Conservation (phyloP, 2,888 invertebrate species). For the Catonia carolina region DNA sequence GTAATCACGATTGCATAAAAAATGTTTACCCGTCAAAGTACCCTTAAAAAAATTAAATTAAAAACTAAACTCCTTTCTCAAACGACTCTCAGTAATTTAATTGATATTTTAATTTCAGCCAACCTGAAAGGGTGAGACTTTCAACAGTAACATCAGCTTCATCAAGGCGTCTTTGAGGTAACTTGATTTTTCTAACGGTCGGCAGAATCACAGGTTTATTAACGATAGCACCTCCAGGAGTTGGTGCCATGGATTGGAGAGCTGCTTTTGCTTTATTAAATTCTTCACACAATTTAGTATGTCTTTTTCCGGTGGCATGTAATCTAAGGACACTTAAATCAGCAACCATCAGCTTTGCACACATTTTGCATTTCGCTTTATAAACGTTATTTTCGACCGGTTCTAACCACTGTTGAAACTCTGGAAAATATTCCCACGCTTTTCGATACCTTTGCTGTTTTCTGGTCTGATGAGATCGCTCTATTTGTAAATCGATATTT, state of each 20-base stretch:
- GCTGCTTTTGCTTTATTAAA: slow-evolving; percentile 22
- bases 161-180: neutral
- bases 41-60: too few relatives aligned
- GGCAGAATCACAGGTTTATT: slow-evolving; percentile 4
- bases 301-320: slow-evolving; percentile 31
- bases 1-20: too few relatives aligned
- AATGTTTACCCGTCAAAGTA: too few relatives aligned
- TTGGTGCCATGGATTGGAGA: slow-evolving; percentile 19
- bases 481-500: slow-evolving; percentile 9
- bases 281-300: slow-evolving; percentile 24
- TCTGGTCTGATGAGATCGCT: slow-evolving; percentile 3
- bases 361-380: slow-evolving; percentile 32
- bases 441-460: slow-evolving; percentile 32
- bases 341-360: slow-evolving; percentile 31
- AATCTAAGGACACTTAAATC: slow-evolving; percentile 31
- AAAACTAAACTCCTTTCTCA: neutral
- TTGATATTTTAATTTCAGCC: slow-evolving; percentile 3
- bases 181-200: neutral
- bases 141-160: slow-evolving; percentile 12
- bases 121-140: slow-evolving; percentile 19
- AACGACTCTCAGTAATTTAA: slow-evolving; percentile 13
- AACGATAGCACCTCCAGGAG: neutral
- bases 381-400: slow-evolving; percentile 29
- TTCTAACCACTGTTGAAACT: slow-evolving; percentile 30
- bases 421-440: slow-evolving; percentile 33